Base-by-base conservation (phyloP, 2,888 invertebrate species). In the Parnassius mnemosyne region DNA sequence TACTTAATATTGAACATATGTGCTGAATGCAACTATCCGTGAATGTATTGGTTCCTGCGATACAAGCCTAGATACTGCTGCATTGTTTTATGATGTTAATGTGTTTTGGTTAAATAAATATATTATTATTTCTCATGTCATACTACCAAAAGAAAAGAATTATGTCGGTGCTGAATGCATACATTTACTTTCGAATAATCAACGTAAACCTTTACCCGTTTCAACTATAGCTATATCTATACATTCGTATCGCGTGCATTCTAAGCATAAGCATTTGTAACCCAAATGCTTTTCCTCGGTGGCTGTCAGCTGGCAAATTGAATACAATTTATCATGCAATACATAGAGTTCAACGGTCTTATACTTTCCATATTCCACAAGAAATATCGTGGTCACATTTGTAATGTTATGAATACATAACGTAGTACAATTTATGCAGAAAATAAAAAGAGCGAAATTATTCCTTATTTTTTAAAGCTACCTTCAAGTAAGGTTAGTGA, bases 281-380 rank as follows among this genome's bases (percentile, higher is more conserved):
- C 82, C 83, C 76, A 86, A 86, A 89, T 87, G 87, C 85, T 85
- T 81, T 63, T 84, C 84, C 84, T 84, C 80, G 79, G 80, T 75
- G 79, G 78, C 82, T 89, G 89, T 89, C 90, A 83, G 80, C 77
- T 79, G 79, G 80, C 83, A 89, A 89, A 89, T 89, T 87, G 88
- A 84, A 88, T 85, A 83, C 85, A 78, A 90, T 90, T 85, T 84
- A 84, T 89, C 89, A 89, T 86, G 81, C 81, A 77, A 85, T 83
- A 83, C 76, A 76, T 78, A 79, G 79, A 74, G 81, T 80, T 83
- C 78, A 79, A 73, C 74, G 75, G 63, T 71, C 78, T 76, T 70
- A 73, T 80, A 80, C 78, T 80, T 78, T 77, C 75, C 71, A 61
- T 70, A 64, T 64, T 64, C 69, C 69, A 68, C 69, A 72, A 68